Evolutionary conservation across 92 coral and sea anemone species (phyloP), one percentile per base, ranked within the genome.

Genomic region (Palythoa grandis): DNA sequence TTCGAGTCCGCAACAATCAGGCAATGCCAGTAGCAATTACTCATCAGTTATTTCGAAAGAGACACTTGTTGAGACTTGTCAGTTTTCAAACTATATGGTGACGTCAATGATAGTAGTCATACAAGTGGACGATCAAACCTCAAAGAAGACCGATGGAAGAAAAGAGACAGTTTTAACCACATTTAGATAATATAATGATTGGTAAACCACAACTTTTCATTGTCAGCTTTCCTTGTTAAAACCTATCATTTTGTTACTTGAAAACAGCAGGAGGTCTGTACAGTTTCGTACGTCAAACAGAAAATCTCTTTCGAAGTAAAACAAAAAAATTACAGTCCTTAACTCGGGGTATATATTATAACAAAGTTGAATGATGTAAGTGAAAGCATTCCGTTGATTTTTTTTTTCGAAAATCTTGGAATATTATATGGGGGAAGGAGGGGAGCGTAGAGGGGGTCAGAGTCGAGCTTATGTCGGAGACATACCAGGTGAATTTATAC

Each of bases 81-180:
- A 1, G 40, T 8, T 29, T 8, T 13, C 29, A 29, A 23, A 76
- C 54, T 8, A 24, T 22, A 15, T 19, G 37, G 35, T 78, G 71
- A 78, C 83, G 72, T 78, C 72, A 78, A 58, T 38, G 11, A 7
- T 16, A 23, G 43, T n/a, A 22, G 20, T 37, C 83, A 66, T 78
- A 22, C 48, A 35, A 37, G 83, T 38, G 40, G 17, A 19, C 8
- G 17, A 24, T 13, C 16, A 54, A 23, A n/a, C 2, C 24, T 61
- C 52, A 74, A 78, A 58, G 83, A n/a, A 68, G 25, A 35, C 72
- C 53, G 57, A 22, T 47, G n/a, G 29, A 19, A 43, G 12, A 39
- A 19, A 65, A 78, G 54, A 38, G 39, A 78, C 38, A 61, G 70
- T 20, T 78, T 78, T 78, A 61, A 78, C 72, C 10, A 38, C 72